These are phyloP conservation scores for Anomalospiza imberbis DNA, from an alignment of 2,797 vertebrate genomes.

Conservation along the genomic window DNA sequence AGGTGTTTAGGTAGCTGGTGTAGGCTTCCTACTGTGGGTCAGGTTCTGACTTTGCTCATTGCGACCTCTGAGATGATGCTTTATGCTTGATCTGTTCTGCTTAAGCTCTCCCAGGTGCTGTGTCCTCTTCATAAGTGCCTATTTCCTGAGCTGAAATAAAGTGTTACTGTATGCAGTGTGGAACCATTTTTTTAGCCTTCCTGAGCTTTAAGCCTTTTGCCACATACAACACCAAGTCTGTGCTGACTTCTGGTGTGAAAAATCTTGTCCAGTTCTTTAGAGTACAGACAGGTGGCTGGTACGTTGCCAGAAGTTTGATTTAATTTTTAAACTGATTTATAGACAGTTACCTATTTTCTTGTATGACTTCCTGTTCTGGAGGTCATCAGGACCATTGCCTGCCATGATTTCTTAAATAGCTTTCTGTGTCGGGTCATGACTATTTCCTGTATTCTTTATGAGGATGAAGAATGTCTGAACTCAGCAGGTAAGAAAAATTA, in stretches of 20 bases:
- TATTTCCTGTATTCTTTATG: background rate
- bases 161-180: background rate
- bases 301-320: background rate
- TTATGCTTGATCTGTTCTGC: background rate
- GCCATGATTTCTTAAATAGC: rapidly evolving
- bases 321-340: background rate
- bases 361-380: background rate
- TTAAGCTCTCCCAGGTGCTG: background rate
- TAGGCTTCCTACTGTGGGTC: background rate
- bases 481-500: background rate
- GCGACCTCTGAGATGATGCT: background rate
- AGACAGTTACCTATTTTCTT: background rate
- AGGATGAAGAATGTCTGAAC: background rate
- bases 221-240: background rate
- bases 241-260: background rate
- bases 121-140: background rate
- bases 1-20: rapidly evolving
- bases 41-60: background rate
- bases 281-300: background rate
- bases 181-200: background rate
- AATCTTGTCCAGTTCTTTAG: background rate
- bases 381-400: rapidly evolving
- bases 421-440: background rate
- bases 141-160: background rate
- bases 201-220: background rate